Evolutionary conservation across 1,140 invertebrate genomes (phyloP), one percentile per base, ranked within the genome.

Genomic region (Chelonus insularis): DNA sequence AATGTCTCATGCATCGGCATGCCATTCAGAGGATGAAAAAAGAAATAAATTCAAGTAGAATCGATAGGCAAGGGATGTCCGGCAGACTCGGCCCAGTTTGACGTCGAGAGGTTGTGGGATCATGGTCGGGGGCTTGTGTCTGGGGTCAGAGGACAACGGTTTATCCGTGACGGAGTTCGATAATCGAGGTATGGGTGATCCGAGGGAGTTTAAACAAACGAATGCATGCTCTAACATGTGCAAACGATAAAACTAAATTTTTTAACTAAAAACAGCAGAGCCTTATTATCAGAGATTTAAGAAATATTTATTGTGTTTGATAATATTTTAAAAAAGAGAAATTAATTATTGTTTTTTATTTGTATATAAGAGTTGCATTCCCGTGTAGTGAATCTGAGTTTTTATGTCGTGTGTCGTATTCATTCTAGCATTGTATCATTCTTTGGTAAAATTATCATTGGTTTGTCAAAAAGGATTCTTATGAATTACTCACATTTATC

Each of bases 151-250:
- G 25, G 41, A 56, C n/a, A 57, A 23, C 12, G 41, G 7, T 11
- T 36, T 59, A 29, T 55, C 16, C 20, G 34, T 41, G 29, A 29
- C 32, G 61, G 20, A 20, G 60, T 36, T 45, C 37, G 50, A 23
- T 57, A 29, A 23, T 63, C 41, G 5, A 47, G 66, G 59, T 68
- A 57, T 60, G 61, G 70, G 67, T 73, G 65, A 71, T 65, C 69
- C 59, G 67, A 65, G 67, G 75, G 72, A 76, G 68, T 48, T 75
- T 75, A 80, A 80, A 80, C 75, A 78, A 81, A 80, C 74, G 63
- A 76, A 78, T 67, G 72, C 80, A 82, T 82, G 80, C 80, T 81
- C 79, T 82, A 82, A 81, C 78, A 81, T 82, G 75, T 81, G 78
- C 80, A 82, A 81, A 82, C 78, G 72, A 75, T 79, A 79, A 74